Conservation (phyloP, 1,140 invertebrate species). For the Diorhabda elongata region DNA sequence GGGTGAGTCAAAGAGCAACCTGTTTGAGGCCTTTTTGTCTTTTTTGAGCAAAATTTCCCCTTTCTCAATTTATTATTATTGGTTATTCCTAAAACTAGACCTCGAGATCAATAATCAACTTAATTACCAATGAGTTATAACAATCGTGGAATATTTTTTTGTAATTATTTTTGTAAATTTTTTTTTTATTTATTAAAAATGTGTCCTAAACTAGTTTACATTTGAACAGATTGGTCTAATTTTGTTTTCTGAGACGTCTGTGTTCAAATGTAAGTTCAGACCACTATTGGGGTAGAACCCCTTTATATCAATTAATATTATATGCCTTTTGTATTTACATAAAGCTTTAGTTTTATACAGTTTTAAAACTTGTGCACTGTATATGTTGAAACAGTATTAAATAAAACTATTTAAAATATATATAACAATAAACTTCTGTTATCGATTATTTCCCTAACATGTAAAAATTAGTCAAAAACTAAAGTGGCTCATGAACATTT, state of each 20-base stretch:
- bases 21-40: too few relatives aligned
- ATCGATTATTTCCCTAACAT: too few relatives aligned
- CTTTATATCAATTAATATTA: conserved; percentile 29
- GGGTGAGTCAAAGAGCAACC: too few relatives aligned
- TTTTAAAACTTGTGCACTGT: conserved; percentile 38
- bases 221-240: neutral
- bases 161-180: conserved; percentile 9
- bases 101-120: neutral
- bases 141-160: conserved; percentile 4
- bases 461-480: too few relatives aligned
- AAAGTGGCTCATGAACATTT: too few relatives aligned
- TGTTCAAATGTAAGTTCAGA: neutral
- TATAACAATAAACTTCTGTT: too few relatives aligned
- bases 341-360: conserved; percentile 41
- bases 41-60: too few relatives aligned
- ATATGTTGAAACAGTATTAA: conserved; percentile 43
- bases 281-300: conserved; percentile 5
- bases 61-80: too few relatives aligned
- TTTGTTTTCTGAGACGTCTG: neutral
- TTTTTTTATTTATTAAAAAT: conserved; percentile 20
- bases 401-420: conserved; percentile 32
- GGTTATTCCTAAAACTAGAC: too few relatives aligned
- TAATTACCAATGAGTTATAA: neutral
- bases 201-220: neutral
- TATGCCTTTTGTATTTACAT: conserved; percentile 39